Conservation (phyloP, 2,888 invertebrate genomes). For the Netelia fuscicornis region DNA sequence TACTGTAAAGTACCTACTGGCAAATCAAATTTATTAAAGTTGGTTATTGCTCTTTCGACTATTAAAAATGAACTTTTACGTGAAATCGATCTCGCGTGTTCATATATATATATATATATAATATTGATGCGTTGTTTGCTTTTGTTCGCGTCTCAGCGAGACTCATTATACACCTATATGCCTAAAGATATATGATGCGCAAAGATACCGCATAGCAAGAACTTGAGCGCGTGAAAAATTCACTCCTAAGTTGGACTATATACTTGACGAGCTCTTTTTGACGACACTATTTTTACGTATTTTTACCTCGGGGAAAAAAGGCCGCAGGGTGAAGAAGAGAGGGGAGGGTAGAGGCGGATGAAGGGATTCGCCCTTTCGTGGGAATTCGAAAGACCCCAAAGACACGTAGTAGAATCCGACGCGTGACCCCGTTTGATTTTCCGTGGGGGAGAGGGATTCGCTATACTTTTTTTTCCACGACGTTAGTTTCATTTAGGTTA, state of each 20-base stretch:
- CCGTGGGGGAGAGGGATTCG: constrained; percentile 31
- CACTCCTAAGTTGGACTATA: constrained; percentile 33
- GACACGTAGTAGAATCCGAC: constrained; percentile 59
- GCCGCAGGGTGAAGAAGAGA: constrained; percentile 9
- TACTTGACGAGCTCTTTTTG: constrained; percentile 15
- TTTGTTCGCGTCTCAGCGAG: no score
- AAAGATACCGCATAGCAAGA: constrained; percentile 12
- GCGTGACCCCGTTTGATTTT: constrained; percentile 61
- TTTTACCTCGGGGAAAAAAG: neutral
- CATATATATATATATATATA: neutral
- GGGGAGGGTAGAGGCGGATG: constrained; percentile 18
- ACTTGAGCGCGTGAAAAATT: constrained; percentile 49
- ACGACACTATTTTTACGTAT: constrained; percentile 24
- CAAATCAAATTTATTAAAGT: neutral
- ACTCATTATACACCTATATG: neutral
- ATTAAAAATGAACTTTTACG: neutral
- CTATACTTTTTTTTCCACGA: constrained; percentile 27
- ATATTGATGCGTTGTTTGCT: no score
- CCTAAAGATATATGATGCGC: neutral
- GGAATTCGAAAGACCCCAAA: constrained; percentile 65
- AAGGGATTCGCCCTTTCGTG: constrained; percentile 57
- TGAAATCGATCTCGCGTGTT: neutral
- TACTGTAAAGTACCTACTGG: no score
- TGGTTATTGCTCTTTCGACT: neutral
- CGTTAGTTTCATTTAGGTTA: neutral